A percentile compares a stretch with the other conserved stretches of the same genome.
Evolutionary conservation across 2,113 vertebrate species (phyloP).

Genomic region (Pitta sordida): DNA sequence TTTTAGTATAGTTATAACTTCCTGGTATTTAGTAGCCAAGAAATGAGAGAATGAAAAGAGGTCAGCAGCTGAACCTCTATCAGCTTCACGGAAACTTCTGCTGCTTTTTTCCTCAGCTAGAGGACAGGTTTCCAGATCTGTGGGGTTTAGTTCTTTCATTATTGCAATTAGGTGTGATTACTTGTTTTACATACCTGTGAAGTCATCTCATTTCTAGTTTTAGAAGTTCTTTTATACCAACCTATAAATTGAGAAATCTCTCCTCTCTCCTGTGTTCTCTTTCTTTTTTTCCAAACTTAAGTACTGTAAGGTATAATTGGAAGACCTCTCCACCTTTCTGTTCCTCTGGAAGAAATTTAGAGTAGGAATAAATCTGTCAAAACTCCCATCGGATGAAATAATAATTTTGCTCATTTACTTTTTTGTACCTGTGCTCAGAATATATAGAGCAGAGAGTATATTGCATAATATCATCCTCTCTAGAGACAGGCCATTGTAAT

Average conservation of each 20-base stretch:
- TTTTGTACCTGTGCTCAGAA: neutral
- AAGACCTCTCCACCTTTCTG: conserved; percentile 18
- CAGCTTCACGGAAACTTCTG: conserved; percentile 33
- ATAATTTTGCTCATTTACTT: conserved; percentile 31
- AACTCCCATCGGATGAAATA: neutral
- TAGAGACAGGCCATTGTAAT: neutral
- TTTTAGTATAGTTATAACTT: conserved; percentile 30
- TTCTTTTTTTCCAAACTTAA: neutral
- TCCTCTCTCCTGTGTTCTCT: neutral
- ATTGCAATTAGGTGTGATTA: conserved; percentile 36
- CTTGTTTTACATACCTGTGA: neutral
- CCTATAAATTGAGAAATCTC: neutral
- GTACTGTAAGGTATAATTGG: neutral
- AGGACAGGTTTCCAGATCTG: neutral
- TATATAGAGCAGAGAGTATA: neutral
- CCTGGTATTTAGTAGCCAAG: conserved; percentile 46
- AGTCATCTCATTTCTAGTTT: neutral
- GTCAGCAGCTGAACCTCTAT: conserved; percentile 32
- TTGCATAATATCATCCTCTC: neutral
- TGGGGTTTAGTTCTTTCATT: conserved; percentile 40
- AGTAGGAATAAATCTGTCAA: conserved; percentile 36
- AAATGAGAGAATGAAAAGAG: conserved; percentile 30
- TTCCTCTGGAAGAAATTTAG: conserved; percentile 36
- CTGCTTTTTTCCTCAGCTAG: conserved; percentile 21
- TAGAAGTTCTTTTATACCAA: neutral